Evolutionary conservation across 2,113 vertebrate genomes (phyloP).

Genomic region (Crotalus tigris): DNA sequence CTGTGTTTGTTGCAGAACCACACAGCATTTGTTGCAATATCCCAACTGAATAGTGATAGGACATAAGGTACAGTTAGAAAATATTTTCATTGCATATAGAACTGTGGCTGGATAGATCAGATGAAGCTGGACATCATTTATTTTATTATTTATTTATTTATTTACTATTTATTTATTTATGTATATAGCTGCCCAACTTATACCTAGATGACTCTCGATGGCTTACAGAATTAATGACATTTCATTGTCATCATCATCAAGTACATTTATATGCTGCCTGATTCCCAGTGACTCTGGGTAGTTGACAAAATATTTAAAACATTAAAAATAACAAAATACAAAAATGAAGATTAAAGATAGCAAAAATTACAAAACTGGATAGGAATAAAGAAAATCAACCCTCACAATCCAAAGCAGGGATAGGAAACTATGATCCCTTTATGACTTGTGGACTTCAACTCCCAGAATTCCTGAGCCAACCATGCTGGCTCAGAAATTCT

Average conservation of each 20-base stretch:
- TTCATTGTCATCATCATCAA: not conserved
- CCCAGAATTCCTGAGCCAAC: too few species aligned
- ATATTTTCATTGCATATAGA: not conserved
- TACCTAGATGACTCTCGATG: too few species aligned
- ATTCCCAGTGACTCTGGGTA: not conserved
- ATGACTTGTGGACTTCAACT: too few species aligned
- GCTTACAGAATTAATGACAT: too few species aligned
- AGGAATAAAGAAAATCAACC: not conserved
- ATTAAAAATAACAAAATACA: not conserved
- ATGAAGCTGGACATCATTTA: not conserved
- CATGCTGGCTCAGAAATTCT: too few species aligned
- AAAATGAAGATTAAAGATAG: not conserved
- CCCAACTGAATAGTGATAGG: not conserved
- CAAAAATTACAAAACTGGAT: not conserved
- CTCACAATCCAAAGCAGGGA: too few species aligned
- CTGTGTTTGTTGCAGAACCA: not conserved
- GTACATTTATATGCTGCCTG: not conserved
- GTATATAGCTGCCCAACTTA: too few species aligned
- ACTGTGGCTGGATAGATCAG: not conserved
- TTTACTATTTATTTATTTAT: too few species aligned
- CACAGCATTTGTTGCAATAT: not conserved
- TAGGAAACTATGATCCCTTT: too few species aligned
- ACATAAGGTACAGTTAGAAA: not conserved
- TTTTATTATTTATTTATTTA: too few species aligned
- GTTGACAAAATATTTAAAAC: not conserved